Conservation (phyloP, 1,140 invertebrate genomes). For the Agrilus planipennis region DNA sequence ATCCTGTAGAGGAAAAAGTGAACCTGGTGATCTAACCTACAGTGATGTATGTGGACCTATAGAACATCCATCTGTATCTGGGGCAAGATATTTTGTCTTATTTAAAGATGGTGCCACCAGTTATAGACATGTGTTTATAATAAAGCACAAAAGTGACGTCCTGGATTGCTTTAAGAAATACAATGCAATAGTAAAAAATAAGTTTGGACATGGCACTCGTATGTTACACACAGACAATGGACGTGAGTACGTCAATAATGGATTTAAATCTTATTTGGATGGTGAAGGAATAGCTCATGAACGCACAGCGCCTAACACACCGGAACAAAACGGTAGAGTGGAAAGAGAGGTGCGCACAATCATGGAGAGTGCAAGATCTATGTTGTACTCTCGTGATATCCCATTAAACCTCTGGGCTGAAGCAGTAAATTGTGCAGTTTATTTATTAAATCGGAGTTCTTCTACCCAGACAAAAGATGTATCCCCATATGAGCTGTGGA, state of each 20-base stretch:
- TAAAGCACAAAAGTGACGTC: constrained; percentile 24
- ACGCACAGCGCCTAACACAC: constrained; percentile 24
- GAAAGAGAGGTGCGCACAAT: constrained; percentile 35
- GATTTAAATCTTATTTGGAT: constrained; percentile 16
- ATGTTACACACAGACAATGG: constrained; percentile 15
- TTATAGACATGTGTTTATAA: constrained; percentile 24
- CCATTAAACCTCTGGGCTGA: constrained; percentile 31
- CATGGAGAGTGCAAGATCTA: constrained; percentile 25
- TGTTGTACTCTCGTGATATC: constrained; percentile 26
- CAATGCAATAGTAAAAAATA: constrained; percentile 12
- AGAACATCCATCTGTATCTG: constrained; percentile 21
- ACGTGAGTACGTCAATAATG: constrained; percentile 18
- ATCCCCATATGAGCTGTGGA: constrained; percentile 16
- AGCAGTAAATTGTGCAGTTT: constrained; percentile 32
- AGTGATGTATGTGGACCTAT: constrained; percentile 37
- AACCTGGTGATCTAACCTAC: constrained; percentile 32
- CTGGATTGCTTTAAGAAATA: constrained; percentile 19
- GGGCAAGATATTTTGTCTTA: constrained; percentile 28
- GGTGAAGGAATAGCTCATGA: constrained; percentile 17
- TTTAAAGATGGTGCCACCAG: constrained; percentile 31
- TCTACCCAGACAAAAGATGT: constrained; percentile 8
- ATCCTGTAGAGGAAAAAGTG: constrained; percentile 13
- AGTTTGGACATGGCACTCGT: constrained; percentile 15
- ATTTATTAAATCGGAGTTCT: constrained; percentile 32
- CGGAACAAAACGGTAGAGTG: constrained; percentile 33